A percentile compares a stretch with the other conserved stretches of the same genome.
Conservation (phyloP, 2,888 invertebrate genomes). For the Dasypogon diadema region DNA sequence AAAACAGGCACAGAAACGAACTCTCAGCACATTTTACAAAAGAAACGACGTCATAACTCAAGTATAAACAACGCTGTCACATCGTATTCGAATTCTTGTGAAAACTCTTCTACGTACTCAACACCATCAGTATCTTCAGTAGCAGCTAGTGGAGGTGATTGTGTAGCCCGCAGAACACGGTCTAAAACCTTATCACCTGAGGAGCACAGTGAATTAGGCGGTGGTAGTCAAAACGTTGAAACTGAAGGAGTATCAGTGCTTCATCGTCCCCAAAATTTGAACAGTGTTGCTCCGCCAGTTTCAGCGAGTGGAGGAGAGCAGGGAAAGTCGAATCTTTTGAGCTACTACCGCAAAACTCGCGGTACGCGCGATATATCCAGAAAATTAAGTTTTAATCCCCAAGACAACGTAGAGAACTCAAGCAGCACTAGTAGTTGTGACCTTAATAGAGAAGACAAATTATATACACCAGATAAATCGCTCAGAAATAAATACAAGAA, state of each 20-base stretch:
- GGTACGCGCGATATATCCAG: constrained; percentile 37
- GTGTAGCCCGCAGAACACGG: constrained; percentile 66
- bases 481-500: constrained; percentile 21
- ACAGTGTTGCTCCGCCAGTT: not conserved
- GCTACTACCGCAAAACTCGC: constrained; percentile 67
- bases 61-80: not conserved
- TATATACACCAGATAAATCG: not conserved
- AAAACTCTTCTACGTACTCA: not conserved
- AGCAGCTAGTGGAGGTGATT: constrained; percentile 60
- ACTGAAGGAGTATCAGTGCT: not conserved
- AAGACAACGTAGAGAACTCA: constrained; percentile 8
- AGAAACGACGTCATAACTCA: constrained; percentile 26
- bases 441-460: constrained; percentile 4
- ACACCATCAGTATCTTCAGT: not conserved
- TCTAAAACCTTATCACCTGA: constrained; percentile 64
- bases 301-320: not conserved
- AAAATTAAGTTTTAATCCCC: constrained; percentile 20
- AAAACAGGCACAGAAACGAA: constrained; percentile 3
- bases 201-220: constrained; percentile 54
- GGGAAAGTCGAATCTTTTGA: constrained; percentile 62
- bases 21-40: not conserved
- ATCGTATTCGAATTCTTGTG: not conserved
- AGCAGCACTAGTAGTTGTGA: constrained; percentile 38
- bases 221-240: not conserved
- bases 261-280: constrained; percentile 53